phyloP scores from a whole-genome alignment of 37 sponge, comb jelly and placozoan species.

The Geodia barretti region DNA sequence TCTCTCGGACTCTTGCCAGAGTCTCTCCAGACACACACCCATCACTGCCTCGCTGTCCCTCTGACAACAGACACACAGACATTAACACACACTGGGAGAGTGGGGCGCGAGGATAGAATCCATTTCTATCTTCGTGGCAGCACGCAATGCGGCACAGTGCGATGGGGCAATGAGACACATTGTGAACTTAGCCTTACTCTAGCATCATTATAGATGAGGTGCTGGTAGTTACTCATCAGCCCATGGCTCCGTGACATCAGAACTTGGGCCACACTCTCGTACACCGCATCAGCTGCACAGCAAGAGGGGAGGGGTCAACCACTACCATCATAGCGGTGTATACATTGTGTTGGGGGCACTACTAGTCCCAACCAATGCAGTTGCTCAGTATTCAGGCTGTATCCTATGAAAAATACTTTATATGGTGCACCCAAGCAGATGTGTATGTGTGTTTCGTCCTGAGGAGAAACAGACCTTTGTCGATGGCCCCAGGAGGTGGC shows the following conservation, averaged over 20 bases:
- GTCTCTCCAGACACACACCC: slow-evolving; percentile 23
- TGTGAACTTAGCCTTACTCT: slow-evolving; percentile 1
- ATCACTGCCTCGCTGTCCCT: not conserved
- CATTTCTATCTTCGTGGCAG: too few relatives aligned
- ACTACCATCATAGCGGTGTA: not conserved
- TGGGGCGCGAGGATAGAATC: too few relatives aligned
- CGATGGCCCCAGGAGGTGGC: slow-evolving; percentile 55
- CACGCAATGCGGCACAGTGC: too few relatives aligned
- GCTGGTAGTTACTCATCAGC: slow-evolving; percentile 45
- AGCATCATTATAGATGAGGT: slow-evolving; percentile 20
- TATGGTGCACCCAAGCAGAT: too few relatives aligned
- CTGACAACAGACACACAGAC: not conserved
- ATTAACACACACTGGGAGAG: too few relatives aligned
- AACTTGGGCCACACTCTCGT: slow-evolving; percentile 62
- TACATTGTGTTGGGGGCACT: too few relatives aligned
- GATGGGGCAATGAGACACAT: not conserved
- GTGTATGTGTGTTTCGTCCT: too few relatives aligned
- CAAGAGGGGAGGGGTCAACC: not conserved
- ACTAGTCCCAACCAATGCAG: too few relatives aligned
- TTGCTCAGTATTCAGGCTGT: too few relatives aligned
- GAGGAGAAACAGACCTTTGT: slow-evolving; percentile 43
- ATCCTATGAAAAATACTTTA: too few relatives aligned
- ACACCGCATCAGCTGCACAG: slow-evolving; percentile 67
- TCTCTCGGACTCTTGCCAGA: slow-evolving; percentile 46
- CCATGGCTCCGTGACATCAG: slow-evolving; percentile 56